Evolutionary conservation across 1,140 invertebrate genomes (phyloP).

Genomic region (Goniozus legneri): DNA sequence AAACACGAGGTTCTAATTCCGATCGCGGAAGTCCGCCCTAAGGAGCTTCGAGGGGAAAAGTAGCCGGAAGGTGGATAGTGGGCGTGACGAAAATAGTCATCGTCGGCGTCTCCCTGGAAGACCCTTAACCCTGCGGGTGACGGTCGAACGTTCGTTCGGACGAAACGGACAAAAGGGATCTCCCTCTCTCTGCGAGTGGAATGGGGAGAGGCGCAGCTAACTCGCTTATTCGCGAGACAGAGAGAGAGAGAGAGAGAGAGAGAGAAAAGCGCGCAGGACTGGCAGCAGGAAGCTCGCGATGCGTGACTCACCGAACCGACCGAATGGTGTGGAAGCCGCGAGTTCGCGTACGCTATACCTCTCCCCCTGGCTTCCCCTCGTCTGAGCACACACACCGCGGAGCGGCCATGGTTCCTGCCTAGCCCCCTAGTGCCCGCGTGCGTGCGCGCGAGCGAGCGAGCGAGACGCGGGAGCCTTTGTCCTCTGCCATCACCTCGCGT

Average conservation of each 20-base stretch:
- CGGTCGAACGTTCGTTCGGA: conserved; percentile 21
- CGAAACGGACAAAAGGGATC: conserved; percentile 27
- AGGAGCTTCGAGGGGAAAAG: too few species aligned
- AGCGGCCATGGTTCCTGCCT: conserved; percentile 26
- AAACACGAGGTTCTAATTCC: too few species aligned
- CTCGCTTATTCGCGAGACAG: too few species aligned
- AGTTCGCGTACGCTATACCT: conserved; percentile 33
- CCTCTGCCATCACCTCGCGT: conserved; percentile 48
- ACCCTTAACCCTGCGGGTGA: conserved; percentile 51
- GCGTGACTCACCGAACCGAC: conserved; percentile 49
- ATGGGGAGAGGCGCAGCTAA: too few species aligned
- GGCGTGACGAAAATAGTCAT: too few species aligned
- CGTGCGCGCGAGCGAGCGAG: conserved; percentile 31
- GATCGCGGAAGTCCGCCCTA: too few species aligned
- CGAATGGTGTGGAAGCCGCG: conserved; percentile 35
- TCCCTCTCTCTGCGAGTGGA: too few species aligned
- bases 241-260: conserved; percentile 10
- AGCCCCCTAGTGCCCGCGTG: conserved; percentile 19
- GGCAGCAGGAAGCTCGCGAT: conserved; percentile 51
- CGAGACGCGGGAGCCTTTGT: conserved; percentile 44
- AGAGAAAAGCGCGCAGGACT: conserved; percentile 12
- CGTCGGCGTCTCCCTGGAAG: too few species aligned
- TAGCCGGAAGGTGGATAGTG: too few species aligned
- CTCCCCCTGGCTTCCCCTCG: conserved; percentile 12
- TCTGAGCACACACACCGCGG: background rate